phyloP scores from a whole-genome alignment of 1,140 invertebrate species.

The Cataglyphis hispanica region DNA sequence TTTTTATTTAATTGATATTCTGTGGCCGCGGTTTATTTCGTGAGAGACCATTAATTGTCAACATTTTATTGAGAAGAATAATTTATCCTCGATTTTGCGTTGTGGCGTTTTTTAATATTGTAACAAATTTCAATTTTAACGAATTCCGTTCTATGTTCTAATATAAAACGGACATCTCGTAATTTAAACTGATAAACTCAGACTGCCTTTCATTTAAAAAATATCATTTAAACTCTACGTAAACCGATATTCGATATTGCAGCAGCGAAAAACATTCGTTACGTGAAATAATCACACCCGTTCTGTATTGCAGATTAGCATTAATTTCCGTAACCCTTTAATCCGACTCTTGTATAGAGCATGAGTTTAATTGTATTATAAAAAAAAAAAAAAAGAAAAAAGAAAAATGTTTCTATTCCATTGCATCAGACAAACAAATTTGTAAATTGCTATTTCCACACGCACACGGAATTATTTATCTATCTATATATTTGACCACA shows the following conservation, averaged over 20 bases:
- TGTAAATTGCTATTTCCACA: conserved; percentile 16
- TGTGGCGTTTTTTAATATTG: not conserved
- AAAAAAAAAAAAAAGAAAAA: not conserved
- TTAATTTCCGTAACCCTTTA: conserved; percentile 19
- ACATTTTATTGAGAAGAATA: not conserved
- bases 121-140: not conserved
- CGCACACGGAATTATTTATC: not conserved
- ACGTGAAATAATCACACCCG: conserved; percentile 7
- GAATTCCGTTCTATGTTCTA: not conserved
- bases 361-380: not conserved
- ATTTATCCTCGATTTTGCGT: not conserved
- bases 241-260: not conserved
- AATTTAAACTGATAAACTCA: not conserved
- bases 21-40: not conserved
- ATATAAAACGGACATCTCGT: not conserved
- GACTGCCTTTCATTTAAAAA: not conserved
- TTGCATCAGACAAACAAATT: conserved; percentile 20
- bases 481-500: conserved; percentile 4
- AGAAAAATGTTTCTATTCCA: not conserved
- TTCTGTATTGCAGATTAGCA: not conserved
- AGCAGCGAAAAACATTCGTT: not conserved
- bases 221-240: not conserved
- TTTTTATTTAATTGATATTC: conserved; percentile 4
- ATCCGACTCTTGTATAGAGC: conserved; percentile 3
- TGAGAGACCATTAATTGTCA: not conserved